These are phyloP conservation scores for Numenius arquata DNA, from an alignment of 2,113 vertebrate species.

Conservation along the genomic window DNA sequence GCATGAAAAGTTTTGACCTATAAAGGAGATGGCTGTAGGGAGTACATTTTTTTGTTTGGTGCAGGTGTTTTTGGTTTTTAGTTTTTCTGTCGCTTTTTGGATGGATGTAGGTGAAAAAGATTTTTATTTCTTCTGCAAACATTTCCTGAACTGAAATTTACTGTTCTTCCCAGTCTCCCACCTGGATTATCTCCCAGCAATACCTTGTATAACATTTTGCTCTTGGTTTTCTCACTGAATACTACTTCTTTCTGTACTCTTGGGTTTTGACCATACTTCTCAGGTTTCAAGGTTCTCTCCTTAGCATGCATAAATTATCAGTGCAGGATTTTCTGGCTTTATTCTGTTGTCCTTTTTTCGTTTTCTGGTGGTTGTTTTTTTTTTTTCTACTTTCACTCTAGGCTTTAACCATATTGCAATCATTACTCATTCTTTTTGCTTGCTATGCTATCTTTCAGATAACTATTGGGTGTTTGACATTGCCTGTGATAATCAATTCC, in stretches of 20 bases:
- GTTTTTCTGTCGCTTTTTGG: background rate
- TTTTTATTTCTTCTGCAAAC: background rate
- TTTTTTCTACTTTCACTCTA: background rate
- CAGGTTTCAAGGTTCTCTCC: background rate
- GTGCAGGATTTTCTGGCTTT: background rate
- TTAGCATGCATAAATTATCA: background rate
- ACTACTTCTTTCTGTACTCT: background rate
- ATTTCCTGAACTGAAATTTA: background rate
- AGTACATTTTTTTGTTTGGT: background rate
- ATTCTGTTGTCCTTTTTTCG: background rate
- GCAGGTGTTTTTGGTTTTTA: fast-evolving
- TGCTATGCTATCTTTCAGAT: background rate
- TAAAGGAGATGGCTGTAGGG: background rate
- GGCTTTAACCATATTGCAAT: background rate
- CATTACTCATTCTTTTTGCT: background rate
- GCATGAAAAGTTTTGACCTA: background rate
- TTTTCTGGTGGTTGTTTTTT: too few species aligned
- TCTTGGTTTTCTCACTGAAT: background rate
- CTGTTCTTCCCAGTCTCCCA: background rate
- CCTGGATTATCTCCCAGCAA: background rate
- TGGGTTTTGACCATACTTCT: background rate
- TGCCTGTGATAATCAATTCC: background rate
- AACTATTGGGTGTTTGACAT: background rate
- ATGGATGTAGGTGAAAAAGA: background rate
- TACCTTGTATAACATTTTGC: background rate